A percentile compares a stretch with the other conserved stretches of the same genome.
phyloP scores from a whole-genome alignment of 2,797 vertebrate genomes.

The Acanthis flammea region DNA sequence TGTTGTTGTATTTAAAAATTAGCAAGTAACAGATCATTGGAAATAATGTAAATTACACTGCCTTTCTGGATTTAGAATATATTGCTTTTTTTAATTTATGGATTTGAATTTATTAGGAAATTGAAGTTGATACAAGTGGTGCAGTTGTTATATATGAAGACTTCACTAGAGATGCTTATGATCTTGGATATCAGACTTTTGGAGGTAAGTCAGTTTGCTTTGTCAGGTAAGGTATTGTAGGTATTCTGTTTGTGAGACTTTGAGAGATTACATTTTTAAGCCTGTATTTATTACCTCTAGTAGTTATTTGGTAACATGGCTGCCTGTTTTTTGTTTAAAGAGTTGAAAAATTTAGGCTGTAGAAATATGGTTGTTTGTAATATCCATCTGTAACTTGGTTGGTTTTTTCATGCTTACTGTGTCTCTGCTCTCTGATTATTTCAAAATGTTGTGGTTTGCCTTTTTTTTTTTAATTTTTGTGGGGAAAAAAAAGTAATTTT shows the following conservation, averaged over 20 bases:
- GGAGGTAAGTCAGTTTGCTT: conserved; percentile 57
- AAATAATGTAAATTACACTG: not conserved
- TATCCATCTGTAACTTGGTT: not conserved
- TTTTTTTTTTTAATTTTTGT: not conserved
- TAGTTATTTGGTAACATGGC: not conserved
- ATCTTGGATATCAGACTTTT: conserved; percentile 67
- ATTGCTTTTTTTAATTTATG: not conserved
- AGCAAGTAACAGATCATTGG: not conserved
- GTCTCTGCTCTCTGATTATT: not conserved
- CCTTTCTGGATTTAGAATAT: not conserved
- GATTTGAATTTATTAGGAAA: conserved; percentile 52
- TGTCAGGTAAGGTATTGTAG: not conserved
- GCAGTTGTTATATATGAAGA: conserved; percentile 67
- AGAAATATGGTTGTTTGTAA: not conserved
- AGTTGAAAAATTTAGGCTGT: not conserved
- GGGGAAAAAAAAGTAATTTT: not conserved
- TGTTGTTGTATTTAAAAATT: not conserved
- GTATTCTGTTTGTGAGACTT: not conserved
- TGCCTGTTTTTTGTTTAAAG: not conserved
- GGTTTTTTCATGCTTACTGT: not conserved
- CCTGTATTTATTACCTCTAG: not conserved
- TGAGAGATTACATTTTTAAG: not conserved
- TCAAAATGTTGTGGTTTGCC: not conserved
- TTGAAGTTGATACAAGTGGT: conserved; percentile 61
- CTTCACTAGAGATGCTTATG: conserved; percentile 70